Base-by-base conservation (phyloP, 1,140 invertebrate genomes). In the Proales similis region DNA sequence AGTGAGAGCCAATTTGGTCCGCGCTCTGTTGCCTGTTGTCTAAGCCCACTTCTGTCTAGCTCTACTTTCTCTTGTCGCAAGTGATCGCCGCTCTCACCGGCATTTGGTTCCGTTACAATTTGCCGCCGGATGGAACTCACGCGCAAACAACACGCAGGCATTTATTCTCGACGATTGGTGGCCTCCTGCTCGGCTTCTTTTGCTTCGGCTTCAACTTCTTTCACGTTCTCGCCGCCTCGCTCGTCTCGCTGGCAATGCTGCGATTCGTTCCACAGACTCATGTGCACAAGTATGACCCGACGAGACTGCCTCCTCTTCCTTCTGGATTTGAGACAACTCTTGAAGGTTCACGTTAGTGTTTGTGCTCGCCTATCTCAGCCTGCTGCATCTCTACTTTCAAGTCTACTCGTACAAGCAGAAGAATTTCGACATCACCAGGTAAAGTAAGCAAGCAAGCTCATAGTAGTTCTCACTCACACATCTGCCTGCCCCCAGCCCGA, bases 401-500 rank as follows among this genome's bases (percentile, higher is more conserved):
- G 81, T 88, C 26, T 89, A 89, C 70, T 84, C 88, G 71, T 88
- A 90, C 69, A 86, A 84, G 51, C 84, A 85, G 36, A 90, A 88
- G 71, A 83, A 83, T 12, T 74, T 94, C 57, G 90, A 95, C 74
- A 86, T 95, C 66, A 93, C 89, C 69, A 88, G 88, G 86, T 79
- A 68, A 69, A 65, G 53, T 43, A 4, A 45, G 11, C 14, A 26
- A 20, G 30, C 45, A 14, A 48, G 3, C 20, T 48, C 33, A 32
- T 4, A 27, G n/a, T 36, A 36, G 4, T 3, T n/a, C 20, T 20
- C 0, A 5, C 33, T 60, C 7, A 20, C 33, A 32, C 3, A 6
- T 20, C 30, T 57, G 20, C 30, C 7, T 2, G 19, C 20, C 53
- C 46, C 19, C 72, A 89, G 88, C 80, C 74, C 91, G 83, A 43